Evolutionary conservation across 2,797 vertebrate genomes (phyloP), one percentile per base, ranked within the genome.

Genomic region (Catharus ustulatus): DNA sequence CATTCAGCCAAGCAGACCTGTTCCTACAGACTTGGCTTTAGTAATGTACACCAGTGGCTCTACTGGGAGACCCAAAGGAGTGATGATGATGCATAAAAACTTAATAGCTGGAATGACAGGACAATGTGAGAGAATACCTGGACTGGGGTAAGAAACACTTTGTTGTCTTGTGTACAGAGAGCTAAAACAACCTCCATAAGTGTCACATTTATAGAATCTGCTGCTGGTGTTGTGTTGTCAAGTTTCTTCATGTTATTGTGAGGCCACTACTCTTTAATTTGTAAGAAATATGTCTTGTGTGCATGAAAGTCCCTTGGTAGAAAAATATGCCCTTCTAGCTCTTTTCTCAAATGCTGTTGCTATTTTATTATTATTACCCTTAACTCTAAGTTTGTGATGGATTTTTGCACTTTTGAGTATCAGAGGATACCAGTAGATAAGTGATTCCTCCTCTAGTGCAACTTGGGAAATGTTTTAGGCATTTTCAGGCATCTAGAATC

Each of bases 41-140:
- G 98, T 99, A 36, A 99, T 99, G 99, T 99, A 99, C 92, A 99
- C 99, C 92, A 99, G 99, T 13, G 99, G 99, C 42, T 99, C 99
- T 36, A 99, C 99, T 4, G 99, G 99, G 61, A 97, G 97, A 82
- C 99, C 99, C 62, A 99, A 99, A 97, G 99, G 99, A 92, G 99
- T 99, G 94, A 98, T 99, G 98, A 99, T 99, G 95, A 92, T 98
- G 89, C 99, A 99, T 88, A 98, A 99, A 84, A 99, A 99, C 96
- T 88, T 99, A 55, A 99, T 99, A 81, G 98, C 98, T 36, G 99
- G 99, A 83, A 99, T 99, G 99, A 98, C 99, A 0, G 99, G 99
- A 87, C 99, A 99, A 85, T 99, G 99, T 52, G 98, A 99, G 90
- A 98, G 99, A 93, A 99, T 99, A 94, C 99, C 99, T 85, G 98